Base-by-base conservation (phyloP, 1,140 invertebrate species). In the Cephus cinctus region DNA sequence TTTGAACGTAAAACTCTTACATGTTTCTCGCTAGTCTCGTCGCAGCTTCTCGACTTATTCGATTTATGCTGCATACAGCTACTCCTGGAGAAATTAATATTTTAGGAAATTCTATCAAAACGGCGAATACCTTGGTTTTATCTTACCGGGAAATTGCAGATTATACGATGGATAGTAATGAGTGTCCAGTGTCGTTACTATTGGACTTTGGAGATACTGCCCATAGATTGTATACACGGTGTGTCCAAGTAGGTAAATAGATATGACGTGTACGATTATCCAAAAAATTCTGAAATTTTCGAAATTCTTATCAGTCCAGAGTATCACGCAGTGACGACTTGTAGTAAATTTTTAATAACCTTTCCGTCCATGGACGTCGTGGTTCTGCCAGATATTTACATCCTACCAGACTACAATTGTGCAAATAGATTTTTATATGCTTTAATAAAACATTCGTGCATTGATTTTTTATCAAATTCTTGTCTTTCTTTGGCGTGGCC, bases 21-120 rank as follows among this genome's bases (percentile, higher is more conserved):
- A 70, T 50, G 54, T 53, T 34, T 38, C 18, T 25, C 1, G 63
- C 63, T 19, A 70, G 39, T 19, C 56, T 39, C 15, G 22, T 20
- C 0, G 54, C 64, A 9, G 59, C 49, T 47, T 41, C 51, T 1
- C 43, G 38, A 49, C 65, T 70, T 49, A 70, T 67, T 32, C 63
- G 54, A 20, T 70, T 70, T 30, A 67, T 47, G 20, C 51, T 61
- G 36, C 67, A 70, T 19, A 69, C 56, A 1, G 65, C 46, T 11
- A 67, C 47, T 1, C 43, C 67, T 70, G 36, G 22, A 63, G 61
- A 56, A 27, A 27, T 8, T n/a, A 8, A 27, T 27, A n/a, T n/a
- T 27, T n/a, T n/a, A 51, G 8, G 31, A 47, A 43, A 43, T 39
- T 49, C 40, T 20, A 47, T 14, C 32, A 27, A 47, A 50, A 44